A percentile compares a stretch with the other conserved stretches of the same genome.
Evolutionary conservation across 2,797 vertebrate species (phyloP).

Genomic region (Manis crassicaudata): DNA sequence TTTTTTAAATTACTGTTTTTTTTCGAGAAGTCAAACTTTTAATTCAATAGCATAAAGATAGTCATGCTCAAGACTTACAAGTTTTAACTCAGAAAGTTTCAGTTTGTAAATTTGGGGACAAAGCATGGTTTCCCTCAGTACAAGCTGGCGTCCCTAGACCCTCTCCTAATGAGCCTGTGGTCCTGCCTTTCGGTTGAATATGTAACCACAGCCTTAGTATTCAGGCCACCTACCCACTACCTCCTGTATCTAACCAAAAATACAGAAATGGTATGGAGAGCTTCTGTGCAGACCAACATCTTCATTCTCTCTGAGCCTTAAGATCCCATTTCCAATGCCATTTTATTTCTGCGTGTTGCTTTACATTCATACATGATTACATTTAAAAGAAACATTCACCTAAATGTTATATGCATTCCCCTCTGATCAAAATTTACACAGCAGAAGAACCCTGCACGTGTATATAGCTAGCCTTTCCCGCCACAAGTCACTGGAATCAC

Average conservation of each 20-base stretch:
- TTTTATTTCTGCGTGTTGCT: slow-evolving; percentile 59
- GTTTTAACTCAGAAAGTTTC: background rate
- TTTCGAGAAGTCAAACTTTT: slow-evolving; percentile 37
- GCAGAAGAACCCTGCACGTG: slow-evolving; percentile 27
- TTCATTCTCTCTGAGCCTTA: slow-evolving; percentile 5
- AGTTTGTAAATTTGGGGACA: background rate
- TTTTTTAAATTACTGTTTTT: background rate
- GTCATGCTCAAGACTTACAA: background rate
- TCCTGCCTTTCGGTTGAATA: background rate
- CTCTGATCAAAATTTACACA: slow-evolving; percentile 72
- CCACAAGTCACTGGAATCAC: background rate
- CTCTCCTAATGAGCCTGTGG: background rate
- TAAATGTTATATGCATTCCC: slow-evolving; percentile 34
- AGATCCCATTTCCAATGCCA: slow-evolving; percentile 67
- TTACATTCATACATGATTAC: slow-evolving; percentile 64
- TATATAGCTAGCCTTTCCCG: slow-evolving; percentile 61
- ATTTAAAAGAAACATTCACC: slow-evolving; percentile 61
- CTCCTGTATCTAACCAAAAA: slow-evolving; percentile 42
- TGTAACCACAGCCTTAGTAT: background rate
- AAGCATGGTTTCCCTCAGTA: background rate
- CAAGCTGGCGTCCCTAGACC: background rate
- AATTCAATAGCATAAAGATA: slow-evolving; percentile 14
- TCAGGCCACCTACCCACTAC: slow-evolving; percentile 30
- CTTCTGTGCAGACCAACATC: slow-evolving; percentile 7
- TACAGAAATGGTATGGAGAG: background rate